phyloP scores from a whole-genome alignment of 2,113 vertebrate genomes.

The Notarius lentiginosus region DNA sequence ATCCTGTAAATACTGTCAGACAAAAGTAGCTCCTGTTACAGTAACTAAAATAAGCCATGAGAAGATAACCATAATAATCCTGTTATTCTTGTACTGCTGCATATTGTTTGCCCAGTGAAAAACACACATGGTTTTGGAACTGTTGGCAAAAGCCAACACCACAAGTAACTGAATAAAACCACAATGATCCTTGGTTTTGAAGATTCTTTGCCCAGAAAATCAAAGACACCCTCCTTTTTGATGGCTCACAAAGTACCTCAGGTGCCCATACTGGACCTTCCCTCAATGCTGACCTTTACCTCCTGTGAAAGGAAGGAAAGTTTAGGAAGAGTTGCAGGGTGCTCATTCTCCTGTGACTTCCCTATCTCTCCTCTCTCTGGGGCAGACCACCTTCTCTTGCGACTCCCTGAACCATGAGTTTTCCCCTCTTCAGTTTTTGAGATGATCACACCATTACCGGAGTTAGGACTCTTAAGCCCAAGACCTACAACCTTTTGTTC shows the following conservation, averaged over 20 bases:
- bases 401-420: slow-evolving; percentile 73
- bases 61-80: slow-evolving; percentile 31
- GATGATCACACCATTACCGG: slow-evolving; percentile 66
- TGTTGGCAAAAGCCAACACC: slow-evolving; percentile 12
- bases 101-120: slow-evolving; percentile 36
- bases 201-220: not conserved
- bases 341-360: slow-evolving; percentile 84
- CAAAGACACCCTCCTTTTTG: not conserved
- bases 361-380: slow-evolving; percentile 92
- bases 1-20: slow-evolving; percentile 34
- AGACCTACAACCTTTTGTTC: slow-evolving; percentile 68
- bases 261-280: slow-evolving; percentile 91
- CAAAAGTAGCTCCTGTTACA: slow-evolving; percentile 39
- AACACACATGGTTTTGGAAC: slow-evolving; percentile 11
- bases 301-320: slow-evolving; percentile 97
- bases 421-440: slow-evolving; percentile 81
- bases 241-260: slow-evolving; percentile 67
- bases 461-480: slow-evolving; percentile 31
- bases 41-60: slow-evolving; percentile 38
- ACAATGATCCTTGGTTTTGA: not conserved
- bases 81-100: slow-evolving; percentile 20
- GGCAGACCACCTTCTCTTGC: slow-evolving; percentile 98
- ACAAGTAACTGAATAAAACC: slow-evolving; percentile 16
- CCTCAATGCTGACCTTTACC: slow-evolving; percentile 99
- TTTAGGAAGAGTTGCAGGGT: slow-evolving; percentile 91